Evolutionary conservation across 1,140 invertebrate species (phyloP).

Genomic region (Drosophila sp.): DNA sequence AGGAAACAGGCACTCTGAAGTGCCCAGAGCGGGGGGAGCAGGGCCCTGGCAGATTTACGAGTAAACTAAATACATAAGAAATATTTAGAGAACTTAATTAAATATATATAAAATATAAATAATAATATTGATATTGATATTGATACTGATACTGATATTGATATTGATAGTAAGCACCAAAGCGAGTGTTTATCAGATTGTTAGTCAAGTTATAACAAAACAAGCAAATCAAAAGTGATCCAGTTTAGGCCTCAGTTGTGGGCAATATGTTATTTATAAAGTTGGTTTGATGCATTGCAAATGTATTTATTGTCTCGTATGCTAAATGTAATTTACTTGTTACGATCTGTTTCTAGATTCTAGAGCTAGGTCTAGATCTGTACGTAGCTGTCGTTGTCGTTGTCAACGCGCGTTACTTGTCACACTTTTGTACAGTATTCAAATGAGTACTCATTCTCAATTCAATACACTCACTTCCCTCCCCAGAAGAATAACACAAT

Average conservation of each 20-base stretch:
- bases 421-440: constrained; percentile 26
- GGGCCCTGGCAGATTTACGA: constrained; percentile 2
- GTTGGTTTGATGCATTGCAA: constrained; percentile 72
- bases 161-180: constrained; percentile 43
- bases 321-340: constrained; percentile 35
- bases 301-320: constrained; percentile 58
- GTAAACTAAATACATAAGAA: constrained; percentile 31
- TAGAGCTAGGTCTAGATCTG: not conserved
- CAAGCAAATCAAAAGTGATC: constrained; percentile 68
- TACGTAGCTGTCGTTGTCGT: not conserved
- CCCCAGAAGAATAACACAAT: not conserved
- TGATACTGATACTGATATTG: no score
- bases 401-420: not conserved
- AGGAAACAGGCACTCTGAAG: constrained; percentile 55
- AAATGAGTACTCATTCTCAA: constrained; percentile 10
- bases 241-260: constrained; percentile 52
- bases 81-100: not conserved
- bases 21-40: constrained; percentile 21
- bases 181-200: constrained; percentile 39
- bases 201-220: constrained; percentile 40
- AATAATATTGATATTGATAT: constrained; percentile 60
- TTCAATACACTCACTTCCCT: not conserved
- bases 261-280: constrained; percentile 62
- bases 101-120: constrained; percentile 11
- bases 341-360: not conserved